Evolutionary conservation across 2,797 vertebrate species (phyloP).

Genomic region (Eurystomus glaucurus): DNA sequence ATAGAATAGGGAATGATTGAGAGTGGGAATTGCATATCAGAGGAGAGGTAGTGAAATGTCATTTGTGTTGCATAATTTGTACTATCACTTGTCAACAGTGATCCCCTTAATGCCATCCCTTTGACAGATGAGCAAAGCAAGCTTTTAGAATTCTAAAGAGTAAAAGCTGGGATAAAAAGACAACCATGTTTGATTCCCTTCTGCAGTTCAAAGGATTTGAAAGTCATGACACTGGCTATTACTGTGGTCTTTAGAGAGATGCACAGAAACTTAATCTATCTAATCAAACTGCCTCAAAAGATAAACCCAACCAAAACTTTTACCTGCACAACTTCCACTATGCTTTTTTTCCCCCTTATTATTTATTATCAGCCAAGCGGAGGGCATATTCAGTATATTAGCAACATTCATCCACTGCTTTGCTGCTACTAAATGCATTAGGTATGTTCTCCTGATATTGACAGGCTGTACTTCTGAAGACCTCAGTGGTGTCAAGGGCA

Average conservation of each 20-base stretch:
- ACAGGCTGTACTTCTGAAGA: neutral
- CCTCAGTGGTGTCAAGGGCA: neutral
- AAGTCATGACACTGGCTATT: slow-evolving; percentile 85
- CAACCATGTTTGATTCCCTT: slow-evolving; percentile 81
- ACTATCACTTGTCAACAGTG: slow-evolving; percentile 85
- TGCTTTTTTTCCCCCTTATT: neutral
- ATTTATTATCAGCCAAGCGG: slow-evolving; percentile 41
- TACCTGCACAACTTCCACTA: slow-evolving; percentile 54
- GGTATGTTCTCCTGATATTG: neutral
- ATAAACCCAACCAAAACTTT: slow-evolving; percentile 81
- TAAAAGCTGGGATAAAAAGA: slow-evolving; percentile 81
- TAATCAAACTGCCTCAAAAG: slow-evolving; percentile 81
- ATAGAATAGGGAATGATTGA: slow-evolving; percentile 78
- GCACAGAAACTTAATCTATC: slow-evolving; percentile 81
- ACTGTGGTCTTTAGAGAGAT: slow-evolving; percentile 79
- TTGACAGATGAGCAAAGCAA: slow-evolving; percentile 81
- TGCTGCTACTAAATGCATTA: neutral
- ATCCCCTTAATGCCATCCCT: slow-evolving; percentile 83
- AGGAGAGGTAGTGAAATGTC: slow-evolving; percentile 82
- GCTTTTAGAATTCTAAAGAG: slow-evolving; percentile 82
- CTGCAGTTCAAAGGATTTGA: slow-evolving; percentile 82
- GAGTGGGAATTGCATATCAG: slow-evolving; percentile 82
- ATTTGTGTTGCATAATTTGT: slow-evolving; percentile 86
- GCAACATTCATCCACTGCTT: slow-evolving; percentile 61
- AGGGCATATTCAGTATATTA: neutral